Evolutionary conservation across 2,888 invertebrate species (phyloP), one percentile per base, ranked within the genome.

Genomic region (Acleris holmiana): DNA sequence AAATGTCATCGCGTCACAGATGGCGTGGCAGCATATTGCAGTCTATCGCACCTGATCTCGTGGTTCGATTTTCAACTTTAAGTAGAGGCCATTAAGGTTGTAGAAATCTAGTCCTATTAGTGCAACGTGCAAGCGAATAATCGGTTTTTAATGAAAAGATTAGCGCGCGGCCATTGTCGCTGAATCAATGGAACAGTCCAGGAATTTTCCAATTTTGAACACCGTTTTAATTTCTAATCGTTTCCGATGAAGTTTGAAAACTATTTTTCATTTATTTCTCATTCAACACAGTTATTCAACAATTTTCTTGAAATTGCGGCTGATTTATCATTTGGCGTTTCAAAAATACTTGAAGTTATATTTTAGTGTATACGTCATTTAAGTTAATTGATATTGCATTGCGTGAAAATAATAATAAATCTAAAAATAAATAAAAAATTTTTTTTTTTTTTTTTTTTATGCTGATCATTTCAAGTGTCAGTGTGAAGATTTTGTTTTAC

Each of bases 71-170:
- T 70, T 76, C 67, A 63, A 55, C 70, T 75, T 78, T 84, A 78
- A 62, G 2, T 0, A 2, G 0, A 21, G 46, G 1, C 66, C 18
- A 23, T 73, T 82, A 84, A 71, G 71, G 74, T 67, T 57, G 66
- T 19, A 71, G 76, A 76, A 78, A 82, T 85, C 86, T 86, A 88
- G 86, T 85, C 85, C 85, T 86, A 88, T 90, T 88, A 88, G 89
- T 89, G 90, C 90, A 88, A 73, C 85, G 86, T 89, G 89, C 89
- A 86, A n/a, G 83, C 83, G 90, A 84, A 88, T 91, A 91, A 91
- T 91, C 91, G 91, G 85, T 90, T 90, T 91, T 91, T 91, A 91
- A 91, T 91, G 91, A 91, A 91, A 91, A 91, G 91, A 91, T 91
- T 91, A 91, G 88, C 84, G 84, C 88, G 84, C 88, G 80, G 85